phyloP scores from a whole-genome alignment of 2,888 invertebrate species.

The Parnassius mnemosyne region DNA sequence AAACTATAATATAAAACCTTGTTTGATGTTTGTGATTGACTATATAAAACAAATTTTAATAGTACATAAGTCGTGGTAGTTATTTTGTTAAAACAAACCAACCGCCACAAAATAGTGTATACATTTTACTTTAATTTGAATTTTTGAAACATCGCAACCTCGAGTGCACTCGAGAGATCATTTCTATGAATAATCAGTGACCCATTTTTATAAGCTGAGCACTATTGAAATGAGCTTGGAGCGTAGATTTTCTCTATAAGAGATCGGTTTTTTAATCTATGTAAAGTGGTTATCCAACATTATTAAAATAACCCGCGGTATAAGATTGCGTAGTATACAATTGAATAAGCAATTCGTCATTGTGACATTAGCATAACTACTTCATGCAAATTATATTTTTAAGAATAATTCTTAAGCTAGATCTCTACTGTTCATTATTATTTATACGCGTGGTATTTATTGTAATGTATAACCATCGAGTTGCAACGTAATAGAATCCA shows the following conservation, averaged over 20 bases:
- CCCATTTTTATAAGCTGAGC: slow-evolving; percentile 11
- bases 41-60: too few species aligned
- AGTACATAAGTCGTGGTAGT: too few species aligned
- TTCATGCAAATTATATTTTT: too few species aligned
- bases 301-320: slow-evolving; percentile 1
- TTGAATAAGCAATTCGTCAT: slow-evolving; percentile 5
- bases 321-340: background rate
- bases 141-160: background rate
- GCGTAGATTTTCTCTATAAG: background rate
- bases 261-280: slow-evolving; percentile 10
- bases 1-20: too few species aligned
- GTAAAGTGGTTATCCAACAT: slow-evolving; percentile 3
- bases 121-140: slow-evolving; percentile 16
- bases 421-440: too few species aligned
- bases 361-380: background rate
- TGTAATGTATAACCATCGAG: too few species aligned
- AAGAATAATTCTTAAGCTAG: too few species aligned
- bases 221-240: background rate
- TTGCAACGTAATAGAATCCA: too few species aligned
- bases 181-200: slow-evolving; percentile 17
- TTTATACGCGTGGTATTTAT: too few species aligned
- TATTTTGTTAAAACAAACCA: background rate
- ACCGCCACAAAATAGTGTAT: slow-evolving; percentile 8
- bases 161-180: slow-evolving; percentile 1
- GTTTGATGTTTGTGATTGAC: too few species aligned